These are phyloP conservation scores for Chirona hameri DNA, from an alignment of 2,888 invertebrate species.

Conservation along the genomic window DNA sequence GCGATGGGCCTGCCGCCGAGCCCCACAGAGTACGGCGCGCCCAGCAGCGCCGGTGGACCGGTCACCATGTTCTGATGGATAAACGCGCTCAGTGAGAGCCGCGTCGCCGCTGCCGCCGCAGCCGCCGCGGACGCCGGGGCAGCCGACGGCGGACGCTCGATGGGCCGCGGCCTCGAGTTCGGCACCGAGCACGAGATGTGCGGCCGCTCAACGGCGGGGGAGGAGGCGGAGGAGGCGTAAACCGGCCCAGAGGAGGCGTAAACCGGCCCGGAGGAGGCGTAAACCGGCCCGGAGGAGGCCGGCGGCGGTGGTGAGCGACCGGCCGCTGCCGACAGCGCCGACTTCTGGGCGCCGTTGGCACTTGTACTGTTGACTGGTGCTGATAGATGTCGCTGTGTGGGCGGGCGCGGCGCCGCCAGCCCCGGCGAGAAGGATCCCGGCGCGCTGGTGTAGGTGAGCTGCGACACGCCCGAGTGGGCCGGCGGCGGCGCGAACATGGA, in stretches of 20 bases:
- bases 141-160: background rate
- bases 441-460: constrained; percentile 22
- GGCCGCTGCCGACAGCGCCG: background rate
- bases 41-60: background rate
- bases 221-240: background rate
- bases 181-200: constrained; percentile 10
- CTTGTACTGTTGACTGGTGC: background rate
- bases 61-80: background rate
- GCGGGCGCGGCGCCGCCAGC: constrained; percentile 1
- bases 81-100: background rate
- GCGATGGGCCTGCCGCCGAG: background rate
- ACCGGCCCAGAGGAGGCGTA: too few species aligned
- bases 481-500: constrained; percentile 22
- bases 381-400: background rate
- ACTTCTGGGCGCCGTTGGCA: background rate
- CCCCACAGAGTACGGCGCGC: background rate
- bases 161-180: background rate
- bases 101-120: background rate
- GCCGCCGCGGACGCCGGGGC: background rate
- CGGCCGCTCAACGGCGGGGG: background rate
- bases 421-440: background rate
- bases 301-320: background rate
- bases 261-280: too few species aligned
- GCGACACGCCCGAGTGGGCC: background rate
- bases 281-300: too few species aligned